A percentile compares a stretch with the other conserved stretches of the same genome.
Conservation (phyloP, 2,888 invertebrate genomes). For the Melieria crassipennis region DNA sequence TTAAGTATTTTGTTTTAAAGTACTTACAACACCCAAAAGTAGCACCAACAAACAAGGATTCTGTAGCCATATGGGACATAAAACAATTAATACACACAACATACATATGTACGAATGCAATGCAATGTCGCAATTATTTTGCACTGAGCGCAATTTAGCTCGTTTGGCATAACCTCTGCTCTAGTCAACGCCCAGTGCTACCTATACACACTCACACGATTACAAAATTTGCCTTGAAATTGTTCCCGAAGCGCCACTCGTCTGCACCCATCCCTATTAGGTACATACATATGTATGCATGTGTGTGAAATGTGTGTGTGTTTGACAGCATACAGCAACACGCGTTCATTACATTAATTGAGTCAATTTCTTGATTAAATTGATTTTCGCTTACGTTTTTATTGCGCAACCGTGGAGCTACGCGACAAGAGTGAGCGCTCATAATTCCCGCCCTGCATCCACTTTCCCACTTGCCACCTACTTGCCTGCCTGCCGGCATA, state of each 20-base stretch:
- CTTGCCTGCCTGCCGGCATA: background rate
- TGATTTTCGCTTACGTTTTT: constrained; percentile 39
- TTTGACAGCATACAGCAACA: background rate
- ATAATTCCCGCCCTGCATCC: background rate
- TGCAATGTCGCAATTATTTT: too few species aligned
- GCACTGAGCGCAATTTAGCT: too few species aligned
- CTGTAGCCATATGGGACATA: too few species aligned
- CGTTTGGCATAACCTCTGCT: too few species aligned
- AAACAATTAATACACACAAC: too few species aligned
- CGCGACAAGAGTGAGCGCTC: background rate
- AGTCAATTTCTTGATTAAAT: constrained; percentile 47
- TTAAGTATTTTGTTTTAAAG: too few species aligned
- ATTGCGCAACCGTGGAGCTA: background rate
- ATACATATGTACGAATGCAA: too few species aligned
- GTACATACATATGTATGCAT: background rate
- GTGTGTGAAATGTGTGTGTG: background rate
- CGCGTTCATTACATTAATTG: constrained; percentile 44
- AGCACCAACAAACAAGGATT: too few species aligned
- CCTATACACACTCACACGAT: constrained; percentile 26
- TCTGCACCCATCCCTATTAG: background rate
- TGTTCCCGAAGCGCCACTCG: background rate
- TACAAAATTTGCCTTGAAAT: constrained; percentile 28
- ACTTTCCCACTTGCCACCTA: background rate
- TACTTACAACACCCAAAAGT: too few species aligned
- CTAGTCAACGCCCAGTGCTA: constrained; percentile 1